These are phyloP conservation scores for Paramormyrops kingsleyae DNA, from an alignment of 2,113 vertebrate genomes.

Conservation along the genomic window DNA sequence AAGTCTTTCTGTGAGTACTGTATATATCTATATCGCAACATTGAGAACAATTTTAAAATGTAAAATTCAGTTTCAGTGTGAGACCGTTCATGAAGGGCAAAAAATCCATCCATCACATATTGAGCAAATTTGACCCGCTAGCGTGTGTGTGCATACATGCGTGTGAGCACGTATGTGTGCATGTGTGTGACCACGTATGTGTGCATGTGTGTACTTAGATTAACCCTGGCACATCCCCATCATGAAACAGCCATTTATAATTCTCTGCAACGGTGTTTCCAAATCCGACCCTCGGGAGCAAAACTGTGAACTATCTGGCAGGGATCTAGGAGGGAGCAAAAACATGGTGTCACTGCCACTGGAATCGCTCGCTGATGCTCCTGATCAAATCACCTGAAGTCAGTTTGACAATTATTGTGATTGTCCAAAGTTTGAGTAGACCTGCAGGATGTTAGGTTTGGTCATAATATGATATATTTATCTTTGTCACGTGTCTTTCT, in stretches of 20 bases:
- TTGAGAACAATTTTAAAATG: neutral
- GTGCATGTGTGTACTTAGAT: no score
- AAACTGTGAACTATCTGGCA: no score
- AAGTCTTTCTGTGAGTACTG: neutral
- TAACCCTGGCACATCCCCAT: neutral
- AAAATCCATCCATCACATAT: no score
- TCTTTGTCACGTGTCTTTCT: neutral
- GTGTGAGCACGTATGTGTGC: neutral
- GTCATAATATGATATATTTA: neutral
- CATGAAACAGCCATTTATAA: neutral
- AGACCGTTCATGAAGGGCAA: no score
- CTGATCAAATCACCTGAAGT: neutral
- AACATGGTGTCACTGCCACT: neutral
- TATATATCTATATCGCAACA: neutral
- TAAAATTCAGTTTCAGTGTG: neutral
- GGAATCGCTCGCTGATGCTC: neutral
- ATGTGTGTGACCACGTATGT: no score
- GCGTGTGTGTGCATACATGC: neutral
- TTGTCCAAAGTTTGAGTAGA: neutral
- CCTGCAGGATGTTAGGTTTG: neutral
- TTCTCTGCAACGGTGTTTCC: neutral
- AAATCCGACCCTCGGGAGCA: neutral
- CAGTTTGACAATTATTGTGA: neutral
- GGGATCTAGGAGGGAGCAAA: neutral
- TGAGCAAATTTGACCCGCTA: no score